Conservation (phyloP, 2,113 vertebrate genomes). For the Calyptomena viridis region DNA sequence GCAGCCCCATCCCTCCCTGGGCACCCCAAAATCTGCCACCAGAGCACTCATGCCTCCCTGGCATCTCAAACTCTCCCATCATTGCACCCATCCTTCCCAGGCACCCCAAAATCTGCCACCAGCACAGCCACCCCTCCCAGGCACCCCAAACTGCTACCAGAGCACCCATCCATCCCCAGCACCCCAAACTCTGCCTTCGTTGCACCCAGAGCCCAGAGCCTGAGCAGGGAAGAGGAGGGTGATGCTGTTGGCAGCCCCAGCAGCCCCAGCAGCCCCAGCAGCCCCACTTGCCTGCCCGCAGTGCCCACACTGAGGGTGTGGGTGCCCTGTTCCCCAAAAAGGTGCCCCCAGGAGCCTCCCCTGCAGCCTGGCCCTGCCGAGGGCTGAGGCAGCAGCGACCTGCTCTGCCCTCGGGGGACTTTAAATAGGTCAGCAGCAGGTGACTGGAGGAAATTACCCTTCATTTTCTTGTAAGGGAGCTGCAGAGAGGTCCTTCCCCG, state of each 20-base stretch:
- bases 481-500: background rate
- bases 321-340: background rate
- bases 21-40: background rate
- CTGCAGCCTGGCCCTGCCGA: background rate
- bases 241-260: background rate
- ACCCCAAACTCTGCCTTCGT: background rate
- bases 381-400: background rate
- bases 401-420: background rate
- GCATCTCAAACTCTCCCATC: background rate
- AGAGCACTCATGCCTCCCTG: background rate
- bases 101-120: background rate
- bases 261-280: background rate
- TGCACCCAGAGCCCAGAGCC: background rate
- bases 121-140: background rate
- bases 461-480: conserved; percentile 42
- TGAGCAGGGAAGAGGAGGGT: background rate
- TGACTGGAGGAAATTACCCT: conserved; percentile 48
- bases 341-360: background rate
- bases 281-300: background rate
- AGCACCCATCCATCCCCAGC: background rate
- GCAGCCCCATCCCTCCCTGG: background rate
- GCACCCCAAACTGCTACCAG: background rate
- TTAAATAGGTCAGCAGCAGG: conserved; percentile 61
- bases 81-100: too few species aligned
- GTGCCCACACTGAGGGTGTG: background rate